These are phyloP conservation scores for Lampropteryx suffumata DNA, from an alignment of 2,888 invertebrate species.

Conservation along the genomic window DNA sequence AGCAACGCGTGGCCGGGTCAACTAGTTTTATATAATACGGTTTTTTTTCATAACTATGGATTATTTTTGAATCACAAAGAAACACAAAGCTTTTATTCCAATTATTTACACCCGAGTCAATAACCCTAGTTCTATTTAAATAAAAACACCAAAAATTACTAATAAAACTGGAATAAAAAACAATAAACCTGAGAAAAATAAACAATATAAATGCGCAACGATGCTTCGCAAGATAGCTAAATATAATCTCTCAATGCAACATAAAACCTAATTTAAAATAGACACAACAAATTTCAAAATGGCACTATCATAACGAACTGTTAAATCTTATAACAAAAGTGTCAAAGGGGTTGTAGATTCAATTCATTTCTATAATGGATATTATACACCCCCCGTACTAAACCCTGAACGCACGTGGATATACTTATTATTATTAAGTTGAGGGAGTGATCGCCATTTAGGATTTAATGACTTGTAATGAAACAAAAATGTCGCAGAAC, in stretches of 20 bases:
- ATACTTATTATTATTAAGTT: constrained; percentile 42
- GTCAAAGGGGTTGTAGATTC: constrained; percentile 38
- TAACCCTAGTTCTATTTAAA: too few relatives aligned
- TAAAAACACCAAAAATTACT: too few relatives aligned
- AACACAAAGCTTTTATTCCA: too few relatives aligned
- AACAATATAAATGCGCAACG: too few relatives aligned
- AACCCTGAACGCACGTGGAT: constrained; percentile 41
- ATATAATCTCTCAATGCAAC: not conserved
- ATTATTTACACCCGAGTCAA: too few relatives aligned
- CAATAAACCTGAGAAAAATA: too few relatives aligned
- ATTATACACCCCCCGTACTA: constrained; percentile 45
- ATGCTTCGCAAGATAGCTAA: too few relatives aligned
- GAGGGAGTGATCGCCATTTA: constrained; percentile 32
- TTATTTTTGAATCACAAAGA: too few relatives aligned
- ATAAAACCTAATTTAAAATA: constrained; percentile 16
- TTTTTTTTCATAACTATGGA: too few relatives aligned
- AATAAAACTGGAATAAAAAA: not conserved
- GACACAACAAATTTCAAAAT: constrained; percentile 17
- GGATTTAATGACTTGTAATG: constrained; percentile 17
- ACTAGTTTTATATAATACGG: too few relatives aligned
- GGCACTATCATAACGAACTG: constrained; percentile 23
- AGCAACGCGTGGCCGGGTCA: too few relatives aligned
- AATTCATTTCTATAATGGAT: constrained; percentile 47
- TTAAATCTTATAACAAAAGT: constrained; percentile 27
- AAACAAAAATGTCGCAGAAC: not conserved